Percentiles rank a stretch among this genome's conserved stretches.
These are phyloP conservation scores for Hippocampus guttulatus DNA, from an alignment of 2,113 vertebrate species.

Conservation along the genomic window DNA sequence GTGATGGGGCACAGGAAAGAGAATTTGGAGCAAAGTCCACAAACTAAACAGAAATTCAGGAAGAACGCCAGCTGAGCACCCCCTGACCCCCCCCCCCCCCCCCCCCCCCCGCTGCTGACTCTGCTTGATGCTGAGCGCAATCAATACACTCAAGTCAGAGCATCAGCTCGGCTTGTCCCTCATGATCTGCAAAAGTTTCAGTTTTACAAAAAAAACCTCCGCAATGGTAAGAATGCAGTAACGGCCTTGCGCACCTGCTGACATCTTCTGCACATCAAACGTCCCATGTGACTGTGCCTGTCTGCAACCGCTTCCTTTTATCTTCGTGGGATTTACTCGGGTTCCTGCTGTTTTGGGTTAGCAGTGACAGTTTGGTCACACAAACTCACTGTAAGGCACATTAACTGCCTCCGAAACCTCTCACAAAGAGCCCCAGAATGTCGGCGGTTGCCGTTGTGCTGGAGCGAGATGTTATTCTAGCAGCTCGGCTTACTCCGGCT, in stretches of 20 bases:
- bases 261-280: neutral
- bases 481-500: conserved; percentile 51
- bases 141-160: conserved; percentile 49
- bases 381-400: neutral
- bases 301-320: conserved; percentile 20
- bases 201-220: conserved; percentile 15
- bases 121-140: conserved; percentile 49
- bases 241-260: conserved; percentile 26
- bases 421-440: conserved; percentile 27
- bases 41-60: conserved; percentile 37
- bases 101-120: conserved; percentile 28
- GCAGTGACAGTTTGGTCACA: conserved; percentile 14
- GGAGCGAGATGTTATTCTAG: conserved; percentile 55
- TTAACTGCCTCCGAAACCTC: conserved; percentile 31
- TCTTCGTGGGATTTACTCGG: conserved; percentile 4
- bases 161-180: conserved; percentile 23
- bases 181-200: conserved; percentile 27
- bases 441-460: conserved; percentile 42
- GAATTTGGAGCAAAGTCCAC: conserved; percentile 22
- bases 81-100: no score
- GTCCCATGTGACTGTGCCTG: conserved; percentile 8
- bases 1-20: conserved; percentile 16
- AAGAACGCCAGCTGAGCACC: conserved; percentile 18
- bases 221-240: conserved; percentile 17
- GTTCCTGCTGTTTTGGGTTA: conserved; percentile 11